phyloP scores from a whole-genome alignment of 1,140 invertebrate species.

The Lutraria rhynchaena region DNA sequence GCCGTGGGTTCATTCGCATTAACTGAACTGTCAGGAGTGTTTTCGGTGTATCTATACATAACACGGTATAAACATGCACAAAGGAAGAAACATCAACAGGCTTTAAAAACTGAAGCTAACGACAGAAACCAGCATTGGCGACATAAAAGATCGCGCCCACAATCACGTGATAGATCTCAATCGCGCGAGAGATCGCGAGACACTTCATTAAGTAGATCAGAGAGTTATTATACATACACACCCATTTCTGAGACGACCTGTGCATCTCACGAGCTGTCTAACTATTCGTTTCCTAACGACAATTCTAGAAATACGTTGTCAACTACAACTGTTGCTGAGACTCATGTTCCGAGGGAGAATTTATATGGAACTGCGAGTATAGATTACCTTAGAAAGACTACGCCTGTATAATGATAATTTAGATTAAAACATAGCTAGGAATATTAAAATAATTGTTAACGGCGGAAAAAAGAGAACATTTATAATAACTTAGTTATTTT shows the following conservation, averaged over 20 bases:
- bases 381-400: slow-evolving; percentile 73
- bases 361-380: slow-evolving; percentile 59
- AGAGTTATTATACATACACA: slow-evolving; percentile 81
- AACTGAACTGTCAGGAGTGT: slow-evolving; percentile 81
- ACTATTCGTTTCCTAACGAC: slow-evolving; percentile 78
- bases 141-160: slow-evolving; percentile 66
- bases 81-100: slow-evolving; percentile 77
- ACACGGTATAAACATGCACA: slow-evolving; percentile 80
- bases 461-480: no score
- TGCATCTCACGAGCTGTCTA: slow-evolving; percentile 79
- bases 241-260: slow-evolving; percentile 77
- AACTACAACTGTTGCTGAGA: slow-evolving; percentile 77
- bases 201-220: slow-evolving; percentile 77
- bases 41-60: slow-evolving; percentile 81
- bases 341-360: slow-evolving; percentile 69
- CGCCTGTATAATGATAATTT: slow-evolving; percentile 67
- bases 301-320: slow-evolving; percentile 79
- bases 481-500: no score
- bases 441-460: slow-evolving; percentile 25
- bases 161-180: slow-evolving; percentile 73
- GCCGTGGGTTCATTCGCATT: slow-evolving; percentile 80
- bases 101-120: slow-evolving; percentile 71
- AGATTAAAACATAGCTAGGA: slow-evolving; percentile 16
- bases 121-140: slow-evolving; percentile 68
- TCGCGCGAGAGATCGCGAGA: slow-evolving; percentile 78